Percentiles rank a stretch among this genome's conserved stretches.
Evolutionary conservation across 2,797 vertebrate species (phyloP).

Genomic region (Poecilia picta): DNA sequence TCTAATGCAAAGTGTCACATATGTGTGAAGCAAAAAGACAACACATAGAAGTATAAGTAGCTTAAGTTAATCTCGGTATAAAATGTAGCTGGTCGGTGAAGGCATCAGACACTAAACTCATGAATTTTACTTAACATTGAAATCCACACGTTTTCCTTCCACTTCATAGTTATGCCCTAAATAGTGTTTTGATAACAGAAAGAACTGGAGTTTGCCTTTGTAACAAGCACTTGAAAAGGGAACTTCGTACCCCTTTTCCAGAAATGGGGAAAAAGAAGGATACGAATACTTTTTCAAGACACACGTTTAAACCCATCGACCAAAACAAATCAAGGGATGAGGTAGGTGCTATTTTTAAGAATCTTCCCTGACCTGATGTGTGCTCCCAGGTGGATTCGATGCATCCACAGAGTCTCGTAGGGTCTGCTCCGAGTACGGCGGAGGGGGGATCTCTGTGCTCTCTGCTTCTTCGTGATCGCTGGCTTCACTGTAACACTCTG

Average conservation of each 20-base stretch:
- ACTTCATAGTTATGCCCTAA: neutral
- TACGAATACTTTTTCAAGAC: neutral
- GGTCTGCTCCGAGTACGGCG: conserved; percentile 81
- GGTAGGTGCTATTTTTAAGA: neutral
- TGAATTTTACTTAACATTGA: neutral
- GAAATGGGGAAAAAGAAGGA: neutral
- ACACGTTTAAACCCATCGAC: neutral
- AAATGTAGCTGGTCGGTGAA: neutral
- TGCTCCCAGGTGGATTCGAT: conserved; percentile 60
- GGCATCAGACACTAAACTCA: neutral
- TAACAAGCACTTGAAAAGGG: neutral
- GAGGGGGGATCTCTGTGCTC: conserved; percentile 82
- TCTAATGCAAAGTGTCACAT: neutral
- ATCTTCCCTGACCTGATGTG: conserved; percentile 68
- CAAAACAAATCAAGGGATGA: neutral
- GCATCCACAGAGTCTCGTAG: conserved; percentile 62
- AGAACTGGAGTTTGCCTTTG: neutral
- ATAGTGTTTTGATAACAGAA: neutral
- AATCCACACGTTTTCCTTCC: neutral
- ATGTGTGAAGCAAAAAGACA: neutral
- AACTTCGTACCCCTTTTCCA: neutral
- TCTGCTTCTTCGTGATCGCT: conserved; percentile 95
- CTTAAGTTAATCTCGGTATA: neutral
- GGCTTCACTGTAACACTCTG: conserved; percentile 95
- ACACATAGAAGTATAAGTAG: neutral